phyloP scores from a whole-genome alignment of 2,797 vertebrate species.

The Rhyacichthys aspro region DNA sequence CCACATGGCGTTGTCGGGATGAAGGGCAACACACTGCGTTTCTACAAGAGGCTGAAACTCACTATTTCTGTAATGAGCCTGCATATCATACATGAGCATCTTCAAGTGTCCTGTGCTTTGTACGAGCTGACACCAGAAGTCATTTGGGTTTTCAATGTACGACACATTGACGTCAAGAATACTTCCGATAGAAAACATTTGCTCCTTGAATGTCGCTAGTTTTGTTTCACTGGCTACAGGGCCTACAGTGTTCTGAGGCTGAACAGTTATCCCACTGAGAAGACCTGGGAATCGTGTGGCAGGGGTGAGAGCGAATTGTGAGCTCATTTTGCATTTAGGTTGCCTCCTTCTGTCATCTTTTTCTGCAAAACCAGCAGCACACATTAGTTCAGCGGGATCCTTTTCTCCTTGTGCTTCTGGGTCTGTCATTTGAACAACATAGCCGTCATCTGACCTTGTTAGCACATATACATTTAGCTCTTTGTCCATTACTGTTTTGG shows the following conservation, averaged over 20 bases:
- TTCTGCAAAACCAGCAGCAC: slow-evolving; percentile 75
- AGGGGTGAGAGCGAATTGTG: slow-evolving; percentile 18
- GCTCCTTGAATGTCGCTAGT: slow-evolving; percentile 69
- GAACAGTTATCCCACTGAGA: slow-evolving; percentile 13
- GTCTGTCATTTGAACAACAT: slow-evolving; percentile 84
- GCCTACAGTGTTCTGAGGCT: slow-evolving; percentile 14
- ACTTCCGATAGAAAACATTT: slow-evolving; percentile 87
- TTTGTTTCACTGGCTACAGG: slow-evolving; percentile 30
- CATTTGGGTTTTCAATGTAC: slow-evolving; percentile 83
- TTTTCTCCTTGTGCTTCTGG: slow-evolving; percentile 76
- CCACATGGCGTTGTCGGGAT: slow-evolving; percentile 84
- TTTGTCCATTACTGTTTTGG: slow-evolving; percentile 82
- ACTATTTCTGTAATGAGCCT: slow-evolving; percentile 80
- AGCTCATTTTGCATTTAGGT: slow-evolving; percentile 9
- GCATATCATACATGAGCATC: slow-evolving; percentile 86
- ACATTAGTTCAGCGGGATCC: slow-evolving; percentile 82
- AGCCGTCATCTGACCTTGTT: slow-evolving; percentile 70
- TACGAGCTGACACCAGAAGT: slow-evolving; percentile 92
- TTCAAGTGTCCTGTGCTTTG: slow-evolving; percentile 73
- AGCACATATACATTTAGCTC: slow-evolving; percentile 78
- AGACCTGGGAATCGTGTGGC: slow-evolving; percentile 10
- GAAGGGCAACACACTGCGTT: slow-evolving; percentile 85
- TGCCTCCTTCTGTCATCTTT: slow-evolving; percentile 56
- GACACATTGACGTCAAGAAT: slow-evolving; percentile 88
- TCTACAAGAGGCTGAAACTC: slow-evolving; percentile 69